Percentiles rank a stretch among this genome's conserved stretches.
Evolutionary conservation across 2,797 vertebrate genomes (phyloP).

Genomic region (Okamejei kenojei): DNA sequence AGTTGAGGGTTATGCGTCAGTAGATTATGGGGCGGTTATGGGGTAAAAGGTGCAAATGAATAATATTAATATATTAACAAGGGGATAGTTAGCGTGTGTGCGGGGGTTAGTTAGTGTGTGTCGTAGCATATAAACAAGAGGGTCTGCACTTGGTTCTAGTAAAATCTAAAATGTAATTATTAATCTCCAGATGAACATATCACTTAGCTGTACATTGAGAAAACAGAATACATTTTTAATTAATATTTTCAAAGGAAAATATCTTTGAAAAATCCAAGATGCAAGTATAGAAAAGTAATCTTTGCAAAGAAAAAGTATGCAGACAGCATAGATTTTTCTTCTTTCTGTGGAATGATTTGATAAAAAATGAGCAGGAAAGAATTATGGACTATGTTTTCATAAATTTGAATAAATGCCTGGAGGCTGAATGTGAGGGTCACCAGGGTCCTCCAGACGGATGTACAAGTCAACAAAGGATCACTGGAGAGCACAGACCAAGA

Average conservation of each 20-base stretch:
- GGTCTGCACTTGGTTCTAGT: too few relatives aligned
- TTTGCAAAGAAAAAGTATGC: neutral
- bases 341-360: neutral
- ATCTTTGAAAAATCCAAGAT: neutral
- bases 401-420: neutral
- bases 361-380: neutral
- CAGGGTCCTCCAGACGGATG: slow-evolving; percentile 46
- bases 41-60: too few relatives aligned
- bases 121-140: too few relatives aligned
- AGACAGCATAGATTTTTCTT: neutral
- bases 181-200: neutral
- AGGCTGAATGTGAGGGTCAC: slow-evolving; percentile 47
- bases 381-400: slow-evolving; percentile 13
- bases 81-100: too few relatives aligned
- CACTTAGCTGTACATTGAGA: neutral
- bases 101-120: too few relatives aligned
- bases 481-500: slow-evolving; percentile 48
- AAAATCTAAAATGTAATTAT: neutral
- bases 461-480: slow-evolving; percentile 50
- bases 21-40: too few relatives aligned
- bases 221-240: neutral
- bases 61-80: too few relatives aligned
- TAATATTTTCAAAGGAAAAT: neutral
- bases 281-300: neutral
- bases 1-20: too few relatives aligned